A percentile compares a stretch with the other conserved stretches of the same genome.
Evolutionary conservation across 2,797 vertebrate species (phyloP).

Genomic region (Intellagama lesueurii): DNA sequence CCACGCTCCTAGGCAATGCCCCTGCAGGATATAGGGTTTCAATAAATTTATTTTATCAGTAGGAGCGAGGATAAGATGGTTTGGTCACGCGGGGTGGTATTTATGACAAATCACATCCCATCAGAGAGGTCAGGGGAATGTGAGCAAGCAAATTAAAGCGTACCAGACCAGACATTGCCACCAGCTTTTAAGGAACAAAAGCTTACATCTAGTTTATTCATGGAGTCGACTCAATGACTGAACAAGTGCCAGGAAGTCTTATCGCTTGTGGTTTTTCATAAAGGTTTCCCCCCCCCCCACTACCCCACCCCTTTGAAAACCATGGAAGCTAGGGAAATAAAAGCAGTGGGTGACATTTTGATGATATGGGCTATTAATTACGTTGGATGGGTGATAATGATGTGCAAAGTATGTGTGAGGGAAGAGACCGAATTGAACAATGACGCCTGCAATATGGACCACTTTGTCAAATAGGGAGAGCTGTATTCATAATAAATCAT

Average conservation of each 20-base stretch:
- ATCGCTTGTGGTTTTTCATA: conserved; percentile 9
- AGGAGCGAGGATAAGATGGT: conserved; percentile 46
- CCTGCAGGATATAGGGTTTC: conserved; percentile 49
- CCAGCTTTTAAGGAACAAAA: conserved; percentile 46
- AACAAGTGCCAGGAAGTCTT: conserved; percentile 38
- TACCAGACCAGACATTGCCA: neutral
- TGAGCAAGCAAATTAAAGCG: conserved; percentile 29
- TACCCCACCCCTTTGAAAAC: neutral
- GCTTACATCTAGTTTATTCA: conserved; percentile 34
- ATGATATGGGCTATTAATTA: neutral
- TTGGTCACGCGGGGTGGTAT: conserved; percentile 32
- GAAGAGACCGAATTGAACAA: neutral
- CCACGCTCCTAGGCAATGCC: conserved; percentile 27
- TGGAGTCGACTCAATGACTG: neutral
- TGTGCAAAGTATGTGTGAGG: neutral
- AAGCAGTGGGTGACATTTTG: neutral
- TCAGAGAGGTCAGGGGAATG: conserved; percentile 41
- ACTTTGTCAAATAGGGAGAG: neutral
- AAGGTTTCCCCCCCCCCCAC: neutral
- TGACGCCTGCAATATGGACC: neutral
- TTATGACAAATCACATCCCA: conserved; percentile 41
- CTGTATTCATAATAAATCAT: neutral
- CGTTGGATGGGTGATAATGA: conserved; percentile 1
- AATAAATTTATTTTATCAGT: conserved; percentile 61
- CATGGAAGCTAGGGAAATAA: conserved; percentile 10